Base-by-base conservation (phyloP, 2,888 invertebrate genomes). In the Lepetodrilus schrolli region DNA sequence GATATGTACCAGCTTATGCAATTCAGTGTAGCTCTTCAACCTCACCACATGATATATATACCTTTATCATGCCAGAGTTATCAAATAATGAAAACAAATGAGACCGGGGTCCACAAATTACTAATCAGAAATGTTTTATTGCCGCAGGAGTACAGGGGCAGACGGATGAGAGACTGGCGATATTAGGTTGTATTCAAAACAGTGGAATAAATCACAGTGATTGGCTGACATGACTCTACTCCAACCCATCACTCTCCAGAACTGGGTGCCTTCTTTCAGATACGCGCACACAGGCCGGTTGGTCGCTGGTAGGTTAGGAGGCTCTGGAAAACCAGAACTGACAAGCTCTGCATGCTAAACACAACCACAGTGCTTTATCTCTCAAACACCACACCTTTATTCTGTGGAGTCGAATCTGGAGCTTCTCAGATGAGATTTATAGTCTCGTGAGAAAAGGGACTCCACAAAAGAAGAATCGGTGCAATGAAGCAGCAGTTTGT, bases 21-120 rank as follows among this genome's bases (percentile, higher is more conserved):
- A 75, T 66, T 58, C 76, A 72, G 74, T 70, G 69, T 73, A 51
- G 70, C 76, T 70, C 73, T 68, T 36, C 68, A 76, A 69, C 70
- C 68, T 66, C 65, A 48, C 47, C 50, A 47, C 70, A 72, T 79
- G 79, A 79, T 81, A 72, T 78, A 81, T 81, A 74, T 76, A 69
- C 75, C 71, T 79, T 79, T 80, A 80, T 80, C 81, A 81, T 80
- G 80, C 81, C 80, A 80, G 51, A 72, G 76, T 80, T 80, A 81
- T 81, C 80, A 76, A 72, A 80, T 81, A 81, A 81, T 81, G 81
- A 81, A 80, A 81, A 81, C 81, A 78, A 81, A 81, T 79, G 81
- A 78, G 80, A 70, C 72, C 48, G 49, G 65, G 74, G 76, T 74
- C 75, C 79, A 78, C 81, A 80, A 78, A 78, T 78, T 80, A 78